These are phyloP conservation scores for Heliconius himera DNA, from an alignment of 1,140 invertebrate genomes.

Conservation along the genomic window DNA sequence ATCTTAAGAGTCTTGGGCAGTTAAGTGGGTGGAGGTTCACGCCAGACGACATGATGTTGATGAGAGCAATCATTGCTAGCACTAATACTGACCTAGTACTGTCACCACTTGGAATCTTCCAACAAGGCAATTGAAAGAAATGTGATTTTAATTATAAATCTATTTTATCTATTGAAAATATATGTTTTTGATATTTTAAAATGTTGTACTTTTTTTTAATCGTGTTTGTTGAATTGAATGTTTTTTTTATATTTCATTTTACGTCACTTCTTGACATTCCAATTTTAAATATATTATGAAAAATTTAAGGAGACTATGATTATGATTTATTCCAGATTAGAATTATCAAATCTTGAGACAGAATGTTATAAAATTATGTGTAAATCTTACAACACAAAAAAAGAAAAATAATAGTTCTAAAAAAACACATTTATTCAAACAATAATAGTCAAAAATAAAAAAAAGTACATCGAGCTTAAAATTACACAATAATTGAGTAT, in stretches of 20 bases:
- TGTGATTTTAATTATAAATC: conserved; percentile 14
- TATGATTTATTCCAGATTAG: no score
- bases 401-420: not conserved
- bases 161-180: conserved; percentile 13
- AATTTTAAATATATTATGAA: not conserved
- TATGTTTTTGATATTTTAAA: conserved; percentile 17
- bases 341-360: no score
- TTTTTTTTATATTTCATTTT: not conserved
- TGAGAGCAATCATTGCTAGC: conserved; percentile 83
- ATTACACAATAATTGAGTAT: conserved; percentile 29
- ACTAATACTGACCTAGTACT: conserved; percentile 83
- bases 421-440: conserved; percentile 2
- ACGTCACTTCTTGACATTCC: no score
- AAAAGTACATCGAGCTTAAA: not conserved
- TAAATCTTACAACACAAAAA: not conserved
- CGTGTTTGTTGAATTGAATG: no score
- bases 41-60: conserved; percentile 84
- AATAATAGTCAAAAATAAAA: not conserved
- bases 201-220: not conserved
- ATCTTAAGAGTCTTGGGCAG: conserved; percentile 83
- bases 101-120: conserved; percentile 81
- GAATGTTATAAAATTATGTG: no score
- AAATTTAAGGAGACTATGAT: no score
- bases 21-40: conserved; percentile 84
- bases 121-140: conserved; percentile 60